Evolutionary conservation across 2,113 vertebrate genomes (phyloP).

Genomic region (Poecilia latipinna): DNA sequence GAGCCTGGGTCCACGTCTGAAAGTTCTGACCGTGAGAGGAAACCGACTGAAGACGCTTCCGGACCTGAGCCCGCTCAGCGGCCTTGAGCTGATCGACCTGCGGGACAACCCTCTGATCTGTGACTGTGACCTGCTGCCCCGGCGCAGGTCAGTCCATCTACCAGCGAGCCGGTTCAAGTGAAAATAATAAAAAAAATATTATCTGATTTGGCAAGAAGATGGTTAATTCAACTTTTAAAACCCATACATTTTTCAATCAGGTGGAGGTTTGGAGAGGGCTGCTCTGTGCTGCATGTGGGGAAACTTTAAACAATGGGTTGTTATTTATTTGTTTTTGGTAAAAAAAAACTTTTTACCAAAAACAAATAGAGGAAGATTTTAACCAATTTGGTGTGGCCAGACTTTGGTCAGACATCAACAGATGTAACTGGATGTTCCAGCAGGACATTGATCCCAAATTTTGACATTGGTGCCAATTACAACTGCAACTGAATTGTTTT

Average conservation of each 20-base stretch:
- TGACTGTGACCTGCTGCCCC: conserved; percentile 83
- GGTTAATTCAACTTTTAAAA: background rate
- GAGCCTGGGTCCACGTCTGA: conserved; percentile 81
- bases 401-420: no score
- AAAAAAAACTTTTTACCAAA: no score
- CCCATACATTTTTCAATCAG: no score
- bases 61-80: conserved; percentile 73
- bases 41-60: conserved; percentile 86
- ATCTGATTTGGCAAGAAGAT: background rate
- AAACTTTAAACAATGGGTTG: no score
- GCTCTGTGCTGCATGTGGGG: no score
- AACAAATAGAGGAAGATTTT: no score
- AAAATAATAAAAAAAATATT: background rate
- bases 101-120: conserved; percentile 87
- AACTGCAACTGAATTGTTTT: background rate
- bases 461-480: background rate
- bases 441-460: background rate
- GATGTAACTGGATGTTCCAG: background rate
- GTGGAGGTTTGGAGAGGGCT: no score
- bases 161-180: background rate
- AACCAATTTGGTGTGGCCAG: no score
- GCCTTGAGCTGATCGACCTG: conserved; percentile 86
- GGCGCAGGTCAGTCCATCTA: conserved; percentile 80
- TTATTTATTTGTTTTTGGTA: no score
- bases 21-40: conserved; percentile 83